These are phyloP conservation scores for Apis laboriosa DNA, from an alignment of 1,140 invertebrate species.

Conservation along the genomic window DNA sequence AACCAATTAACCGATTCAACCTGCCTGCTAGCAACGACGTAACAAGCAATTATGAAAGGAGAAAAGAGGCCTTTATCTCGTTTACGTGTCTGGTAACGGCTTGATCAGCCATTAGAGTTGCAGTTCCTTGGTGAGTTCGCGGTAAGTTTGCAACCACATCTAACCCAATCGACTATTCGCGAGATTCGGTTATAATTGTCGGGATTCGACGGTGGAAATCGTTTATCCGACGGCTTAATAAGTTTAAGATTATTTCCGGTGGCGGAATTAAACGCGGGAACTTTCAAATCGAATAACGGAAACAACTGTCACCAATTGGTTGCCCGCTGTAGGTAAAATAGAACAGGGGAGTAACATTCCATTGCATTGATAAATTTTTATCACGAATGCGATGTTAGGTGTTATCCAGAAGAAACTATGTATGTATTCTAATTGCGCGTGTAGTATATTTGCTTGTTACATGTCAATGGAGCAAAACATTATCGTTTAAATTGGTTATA, in stretches of 20 bases:
- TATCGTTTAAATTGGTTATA: neutral
- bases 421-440: too few relatives aligned
- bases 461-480: neutral
- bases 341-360: too few relatives aligned
- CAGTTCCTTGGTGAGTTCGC: constrained; percentile 1
- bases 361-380: too few relatives aligned
- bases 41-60: constrained; percentile 24
- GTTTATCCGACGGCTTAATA: neutral
- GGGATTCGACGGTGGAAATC: neutral
- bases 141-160: neutral
- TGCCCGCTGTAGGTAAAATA: neutral
- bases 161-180: neutral
- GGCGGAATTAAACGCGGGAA: neutral
- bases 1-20: neutral
- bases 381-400: too few relatives aligned
- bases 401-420: too few relatives aligned
- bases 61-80: constrained; percentile 18
- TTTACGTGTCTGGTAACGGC: neutral
- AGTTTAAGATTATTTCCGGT: constrained; percentile 8
- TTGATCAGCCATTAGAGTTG: constrained; percentile 14
- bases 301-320: too few relatives aligned
- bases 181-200: neutral
- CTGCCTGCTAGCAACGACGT: neutral
- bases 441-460: too few relatives aligned
- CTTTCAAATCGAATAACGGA: constrained; percentile 9